These are phyloP conservation scores for Macrocentrus cingulum DNA, from an alignment of 1,140 invertebrate genomes.

Conservation along the genomic window DNA sequence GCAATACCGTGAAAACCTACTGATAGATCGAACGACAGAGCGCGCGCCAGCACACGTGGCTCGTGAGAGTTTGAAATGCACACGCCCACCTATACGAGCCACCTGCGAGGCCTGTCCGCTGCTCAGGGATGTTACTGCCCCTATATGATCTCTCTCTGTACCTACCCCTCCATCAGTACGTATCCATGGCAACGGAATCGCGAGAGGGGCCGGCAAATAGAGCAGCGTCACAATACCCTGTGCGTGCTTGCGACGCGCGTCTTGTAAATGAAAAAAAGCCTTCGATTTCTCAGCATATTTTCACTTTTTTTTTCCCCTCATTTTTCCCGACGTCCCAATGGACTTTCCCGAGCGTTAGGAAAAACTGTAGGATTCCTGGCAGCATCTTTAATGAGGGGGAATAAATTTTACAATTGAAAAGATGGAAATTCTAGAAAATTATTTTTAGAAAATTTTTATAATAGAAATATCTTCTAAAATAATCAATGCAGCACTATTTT, in stretches of 20 bases:
- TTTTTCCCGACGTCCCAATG: no score
- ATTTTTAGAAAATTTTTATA: no score
- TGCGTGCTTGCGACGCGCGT: constrained; percentile 19
- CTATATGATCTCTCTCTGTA: constrained; percentile 1
- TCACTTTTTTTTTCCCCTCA: not conserved
- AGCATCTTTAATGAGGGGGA: no score
- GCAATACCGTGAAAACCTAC: not conserved
- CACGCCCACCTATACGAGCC: constrained; percentile 25
- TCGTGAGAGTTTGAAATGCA: constrained; percentile 18
- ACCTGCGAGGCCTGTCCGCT: constrained; percentile 25
- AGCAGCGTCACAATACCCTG: constrained; percentile 31
- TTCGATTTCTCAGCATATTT: constrained; percentile 4
- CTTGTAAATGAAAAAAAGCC: not conserved
- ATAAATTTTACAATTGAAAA: no score
- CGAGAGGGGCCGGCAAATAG: constrained; percentile 37
- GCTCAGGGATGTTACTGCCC: constrained; percentile 22
- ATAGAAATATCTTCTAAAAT: no score
- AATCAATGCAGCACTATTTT: no score
- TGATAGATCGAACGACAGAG: not conserved
- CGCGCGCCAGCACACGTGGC: constrained; percentile 10
- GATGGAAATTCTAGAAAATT: no score
- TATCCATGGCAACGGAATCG: constrained; percentile 40
- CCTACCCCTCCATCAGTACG: constrained; percentile 6
- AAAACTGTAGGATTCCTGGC: no score
- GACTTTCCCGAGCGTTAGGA: no score